phyloP scores from a whole-genome alignment of 2,888 invertebrate species.

The Parnassius smintheus region DNA sequence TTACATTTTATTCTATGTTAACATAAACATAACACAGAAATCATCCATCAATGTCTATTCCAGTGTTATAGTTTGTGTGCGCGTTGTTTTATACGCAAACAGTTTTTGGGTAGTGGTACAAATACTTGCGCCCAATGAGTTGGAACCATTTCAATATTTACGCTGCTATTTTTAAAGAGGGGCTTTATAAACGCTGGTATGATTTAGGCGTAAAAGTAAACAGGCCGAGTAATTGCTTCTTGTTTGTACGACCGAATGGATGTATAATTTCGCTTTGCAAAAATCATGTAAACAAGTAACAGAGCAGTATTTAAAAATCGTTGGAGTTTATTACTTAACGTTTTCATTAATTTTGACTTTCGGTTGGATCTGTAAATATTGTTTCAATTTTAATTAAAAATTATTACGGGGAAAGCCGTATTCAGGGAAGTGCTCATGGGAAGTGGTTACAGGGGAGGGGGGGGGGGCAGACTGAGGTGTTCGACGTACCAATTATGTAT shows the following conservation, averaged over 20 bases:
- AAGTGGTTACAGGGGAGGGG: not conserved
- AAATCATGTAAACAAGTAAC: slow-evolving; percentile 22
- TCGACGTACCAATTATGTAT: no score
- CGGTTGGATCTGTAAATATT: slow-evolving; percentile 7
- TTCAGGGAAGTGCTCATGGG: not conserved
- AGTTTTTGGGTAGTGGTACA: slow-evolving; percentile 24
- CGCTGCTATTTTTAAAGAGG: slow-evolving; percentile 25
- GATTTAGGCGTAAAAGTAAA: slow-evolving; percentile 31
- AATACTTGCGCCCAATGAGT: slow-evolving; percentile 37
- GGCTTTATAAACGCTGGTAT: slow-evolving; percentile 28
- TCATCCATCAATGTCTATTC: slow-evolving; percentile 18
- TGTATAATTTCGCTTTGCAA: slow-evolving; percentile 23
- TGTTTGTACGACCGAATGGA: slow-evolving; percentile 27
- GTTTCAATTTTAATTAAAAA: slow-evolving; percentile 15
- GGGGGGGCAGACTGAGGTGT: no score
- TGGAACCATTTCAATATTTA: slow-evolving; percentile 40
- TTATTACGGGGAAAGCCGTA: slow-evolving; percentile 7
- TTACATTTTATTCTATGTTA: no score
- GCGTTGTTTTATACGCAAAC: slow-evolving; percentile 7
- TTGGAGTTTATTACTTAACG: slow-evolving; percentile 2
- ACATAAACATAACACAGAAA: not conserved
- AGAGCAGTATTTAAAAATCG: slow-evolving; percentile 8
- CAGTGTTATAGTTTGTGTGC: slow-evolving; percentile 9
- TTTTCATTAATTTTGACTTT: slow-evolving; percentile 14
- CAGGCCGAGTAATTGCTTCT: slow-evolving; percentile 32